Evolutionary conservation across 2,888 invertebrate species (phyloP).

Genomic region (Lysandra coridon): DNA sequence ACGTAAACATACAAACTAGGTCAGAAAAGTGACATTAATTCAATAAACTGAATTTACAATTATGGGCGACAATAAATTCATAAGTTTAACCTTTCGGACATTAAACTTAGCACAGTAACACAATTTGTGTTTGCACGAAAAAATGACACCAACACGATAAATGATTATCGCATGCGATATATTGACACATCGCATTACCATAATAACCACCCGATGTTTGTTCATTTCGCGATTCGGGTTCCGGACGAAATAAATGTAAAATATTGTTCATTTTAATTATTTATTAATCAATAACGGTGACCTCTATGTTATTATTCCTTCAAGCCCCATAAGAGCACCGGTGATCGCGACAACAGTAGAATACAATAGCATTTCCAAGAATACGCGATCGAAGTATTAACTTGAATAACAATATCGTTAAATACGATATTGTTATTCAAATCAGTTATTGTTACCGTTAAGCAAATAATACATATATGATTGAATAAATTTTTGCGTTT

Average conservation of each 20-base stretch:
- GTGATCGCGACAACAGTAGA: too few species aligned
- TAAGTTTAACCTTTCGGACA: neutral
- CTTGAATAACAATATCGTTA: too few species aligned
- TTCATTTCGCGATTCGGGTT: neutral
- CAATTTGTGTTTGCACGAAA: neutral
- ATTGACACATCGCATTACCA: neutral
- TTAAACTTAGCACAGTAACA: neutral
- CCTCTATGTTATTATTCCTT: too few species aligned
- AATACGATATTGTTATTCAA: too few species aligned
- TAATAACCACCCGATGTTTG: neutral
- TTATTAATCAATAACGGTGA: too few species aligned
- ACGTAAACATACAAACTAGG: too few species aligned
- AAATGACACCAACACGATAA: neutral
- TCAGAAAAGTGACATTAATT: neutral
- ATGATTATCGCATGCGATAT: neutral
- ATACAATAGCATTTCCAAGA: too few species aligned
- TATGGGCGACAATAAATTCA: neutral
- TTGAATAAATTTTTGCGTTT: too few species aligned
- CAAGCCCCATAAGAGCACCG: too few species aligned
- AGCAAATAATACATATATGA: too few species aligned
- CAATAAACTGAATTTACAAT: neutral
- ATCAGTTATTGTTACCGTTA: too few species aligned
- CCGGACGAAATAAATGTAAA: neutral
- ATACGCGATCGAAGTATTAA: too few species aligned
- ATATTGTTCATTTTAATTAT: neutral